These are phyloP conservation scores for Anadara kagoshimensis DNA, from an alignment of 1,140 invertebrate genomes.

Conservation along the genomic window DNA sequence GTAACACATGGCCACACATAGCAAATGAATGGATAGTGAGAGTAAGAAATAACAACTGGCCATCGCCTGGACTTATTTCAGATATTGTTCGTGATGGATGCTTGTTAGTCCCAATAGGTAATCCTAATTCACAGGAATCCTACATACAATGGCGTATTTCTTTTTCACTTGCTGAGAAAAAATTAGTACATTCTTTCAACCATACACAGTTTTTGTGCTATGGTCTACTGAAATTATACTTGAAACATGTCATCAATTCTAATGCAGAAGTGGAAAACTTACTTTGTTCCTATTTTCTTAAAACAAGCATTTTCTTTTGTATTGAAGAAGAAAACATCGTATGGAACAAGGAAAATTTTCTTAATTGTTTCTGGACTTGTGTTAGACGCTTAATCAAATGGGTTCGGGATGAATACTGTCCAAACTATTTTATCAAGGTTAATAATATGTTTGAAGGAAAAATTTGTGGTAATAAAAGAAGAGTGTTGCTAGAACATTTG, in stretches of 20 bases:
- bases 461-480: neutral
- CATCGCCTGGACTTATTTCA: neutral
- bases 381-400: constrained; percentile 14
- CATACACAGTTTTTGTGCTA: constrained; percentile 29
- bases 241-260: constrained; percentile 10
- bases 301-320: constrained; percentile 26
- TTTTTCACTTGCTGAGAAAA: constrained; percentile 29
- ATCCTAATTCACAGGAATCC: neutral
- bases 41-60: constrained; percentile 4
- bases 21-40: constrained; percentile 13
- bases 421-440: constrained; percentile 32
- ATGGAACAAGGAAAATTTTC: constrained; percentile 8
- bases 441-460: constrained; percentile 34
- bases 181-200: constrained; percentile 20
- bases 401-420: constrained; percentile 12
- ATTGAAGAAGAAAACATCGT: neutral
- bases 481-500: too few species aligned
- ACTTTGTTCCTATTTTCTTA: constrained; percentile 31
- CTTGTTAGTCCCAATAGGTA: constrained; percentile 21
- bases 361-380: constrained; percentile 19
- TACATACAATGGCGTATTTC: constrained; percentile 32
- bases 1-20: constrained; percentile 10
- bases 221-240: constrained; percentile 24
- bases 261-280: neutral
- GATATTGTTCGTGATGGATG: constrained; percentile 28